A percentile compares a stretch with the other conserved stretches of the same genome.
phyloP scores from a whole-genome alignment of 2,888 invertebrate species.

The Eupithecia centaureata region DNA sequence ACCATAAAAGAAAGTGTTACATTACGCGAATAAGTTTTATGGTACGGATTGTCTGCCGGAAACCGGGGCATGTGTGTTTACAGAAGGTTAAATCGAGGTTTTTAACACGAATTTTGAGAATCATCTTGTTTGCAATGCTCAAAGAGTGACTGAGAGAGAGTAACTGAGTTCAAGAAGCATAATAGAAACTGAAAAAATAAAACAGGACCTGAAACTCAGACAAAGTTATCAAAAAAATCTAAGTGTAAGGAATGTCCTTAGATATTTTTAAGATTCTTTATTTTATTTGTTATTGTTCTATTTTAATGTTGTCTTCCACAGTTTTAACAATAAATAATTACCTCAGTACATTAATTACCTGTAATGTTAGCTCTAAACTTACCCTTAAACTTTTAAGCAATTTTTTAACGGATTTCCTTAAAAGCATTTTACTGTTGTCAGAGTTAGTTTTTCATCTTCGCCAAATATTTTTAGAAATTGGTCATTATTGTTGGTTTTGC shows the following conservation, averaged over 20 bases:
- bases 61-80: slow-evolving; percentile 25
- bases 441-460: neutral
- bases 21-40: slow-evolving; percentile 25
- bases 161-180: neutral
- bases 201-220: too few species aligned
- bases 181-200: too few species aligned
- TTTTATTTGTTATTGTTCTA: too few species aligned
- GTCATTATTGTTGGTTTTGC: neutral
- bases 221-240: too few species aligned
- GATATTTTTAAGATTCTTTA: too few species aligned
- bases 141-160: neutral
- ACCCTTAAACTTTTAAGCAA: too few species aligned
- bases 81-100: slow-evolving; percentile 20
- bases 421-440: too few species aligned
- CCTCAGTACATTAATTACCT: too few species aligned
- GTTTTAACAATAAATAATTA: too few species aligned
- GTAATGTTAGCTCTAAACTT: too few species aligned
- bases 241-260: too few species aligned
- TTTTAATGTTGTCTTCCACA: too few species aligned
- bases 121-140: neutral
- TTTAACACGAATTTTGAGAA: slow-evolving; percentile 19
- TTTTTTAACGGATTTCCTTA: neutral
- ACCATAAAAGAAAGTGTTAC: slow-evolving; percentile 30
- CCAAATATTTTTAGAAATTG: neutral
- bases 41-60: slow-evolving; percentile 19